Conservation (phyloP, 2,797 vertebrate genomes). For the Spinus olivaceus region DNA sequence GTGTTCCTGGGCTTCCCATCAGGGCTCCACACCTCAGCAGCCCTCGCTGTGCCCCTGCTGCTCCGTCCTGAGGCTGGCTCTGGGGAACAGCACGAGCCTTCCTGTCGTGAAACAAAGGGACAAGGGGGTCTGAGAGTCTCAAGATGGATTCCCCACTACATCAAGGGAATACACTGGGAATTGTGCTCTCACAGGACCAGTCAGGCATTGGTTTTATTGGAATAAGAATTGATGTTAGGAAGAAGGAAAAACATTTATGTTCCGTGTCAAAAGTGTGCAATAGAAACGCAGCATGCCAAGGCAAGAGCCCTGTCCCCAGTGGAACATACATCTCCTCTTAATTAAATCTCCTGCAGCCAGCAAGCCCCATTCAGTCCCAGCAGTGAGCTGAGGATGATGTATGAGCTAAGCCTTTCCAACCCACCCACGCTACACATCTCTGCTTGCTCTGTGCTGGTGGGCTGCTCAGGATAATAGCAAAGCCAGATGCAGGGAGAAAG, state of each 20-base stretch:
- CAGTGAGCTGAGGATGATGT: not conserved
- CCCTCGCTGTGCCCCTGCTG: not conserved
- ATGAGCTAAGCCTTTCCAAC: not conserved
- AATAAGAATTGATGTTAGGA: not conserved
- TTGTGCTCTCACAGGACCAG: not conserved
- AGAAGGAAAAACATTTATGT: not conserved
- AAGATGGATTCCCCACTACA: not conserved
- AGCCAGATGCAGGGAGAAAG: not conserved
- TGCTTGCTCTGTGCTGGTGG: not conserved
- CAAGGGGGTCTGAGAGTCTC: not conserved
- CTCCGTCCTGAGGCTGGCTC: not conserved
- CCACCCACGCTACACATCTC: not conserved
- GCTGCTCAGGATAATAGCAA: not conserved
- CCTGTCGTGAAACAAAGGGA: not conserved
- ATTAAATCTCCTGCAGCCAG: conserved; percentile 50
- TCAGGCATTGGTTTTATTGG: not conserved
- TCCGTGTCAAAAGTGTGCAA: not conserved
- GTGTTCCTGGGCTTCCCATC: not conserved
- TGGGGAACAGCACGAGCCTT: not conserved
- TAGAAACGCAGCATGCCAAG: not conserved
- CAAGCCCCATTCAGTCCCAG: not conserved
- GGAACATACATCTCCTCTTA: conserved; percentile 7
- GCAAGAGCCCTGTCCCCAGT: not conserved
- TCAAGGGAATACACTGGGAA: not conserved
- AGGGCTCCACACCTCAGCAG: not conserved